Evolutionary conservation across 2,888 invertebrate species (phyloP).

Genomic region (Rhaphigaster nebulosa): DNA sequence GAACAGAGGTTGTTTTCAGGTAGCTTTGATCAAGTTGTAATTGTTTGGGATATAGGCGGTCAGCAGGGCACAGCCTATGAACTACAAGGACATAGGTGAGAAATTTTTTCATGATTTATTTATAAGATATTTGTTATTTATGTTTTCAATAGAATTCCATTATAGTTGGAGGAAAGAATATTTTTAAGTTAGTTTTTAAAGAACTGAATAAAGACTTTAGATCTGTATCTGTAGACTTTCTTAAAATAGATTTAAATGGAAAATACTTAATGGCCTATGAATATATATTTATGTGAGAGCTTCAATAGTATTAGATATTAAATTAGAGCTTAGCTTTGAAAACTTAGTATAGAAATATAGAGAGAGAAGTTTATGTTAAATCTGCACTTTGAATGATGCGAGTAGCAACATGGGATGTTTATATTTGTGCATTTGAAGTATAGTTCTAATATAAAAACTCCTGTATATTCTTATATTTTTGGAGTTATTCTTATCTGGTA

Average conservation of each 20-base stretch:
- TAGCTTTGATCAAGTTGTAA: slow-evolving; percentile 94
- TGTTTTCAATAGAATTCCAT: not conserved
- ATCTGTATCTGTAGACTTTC: too few relatives aligned
- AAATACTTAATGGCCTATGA: too few relatives aligned
- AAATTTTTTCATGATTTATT: slow-evolving; percentile 48
- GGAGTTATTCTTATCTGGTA: too few relatives aligned
- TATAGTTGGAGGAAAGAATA: slow-evolving; percentile 17
- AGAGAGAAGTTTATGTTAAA: too few relatives aligned
- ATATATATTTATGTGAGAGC: too few relatives aligned
- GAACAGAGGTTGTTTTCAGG: slow-evolving; percentile 95
- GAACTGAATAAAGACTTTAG: not conserved
- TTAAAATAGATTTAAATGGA: too few relatives aligned
- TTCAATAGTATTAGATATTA: too few relatives aligned
- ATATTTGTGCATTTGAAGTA: not conserved
- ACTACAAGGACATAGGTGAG: slow-evolving; percentile 92
- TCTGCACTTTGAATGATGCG: too few relatives aligned
- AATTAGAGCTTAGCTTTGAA: too few relatives aligned
- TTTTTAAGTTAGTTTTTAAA: not conserved
- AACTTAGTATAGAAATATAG: too few relatives aligned
- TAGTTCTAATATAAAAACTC: not conserved
- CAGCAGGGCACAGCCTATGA: slow-evolving; percentile 97
- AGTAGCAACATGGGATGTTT: not conserved
- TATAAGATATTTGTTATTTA: slow-evolving; percentile 48
- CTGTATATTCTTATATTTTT: not conserved
- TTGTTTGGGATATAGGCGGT: slow-evolving; percentile 99